A percentile compares a stretch with the other conserved stretches of the same genome.
These are phyloP conservation scores for Leptinotarsa juncta DNA, from an alignment of 2,888 invertebrate genomes.

Conservation along the genomic window DNA sequence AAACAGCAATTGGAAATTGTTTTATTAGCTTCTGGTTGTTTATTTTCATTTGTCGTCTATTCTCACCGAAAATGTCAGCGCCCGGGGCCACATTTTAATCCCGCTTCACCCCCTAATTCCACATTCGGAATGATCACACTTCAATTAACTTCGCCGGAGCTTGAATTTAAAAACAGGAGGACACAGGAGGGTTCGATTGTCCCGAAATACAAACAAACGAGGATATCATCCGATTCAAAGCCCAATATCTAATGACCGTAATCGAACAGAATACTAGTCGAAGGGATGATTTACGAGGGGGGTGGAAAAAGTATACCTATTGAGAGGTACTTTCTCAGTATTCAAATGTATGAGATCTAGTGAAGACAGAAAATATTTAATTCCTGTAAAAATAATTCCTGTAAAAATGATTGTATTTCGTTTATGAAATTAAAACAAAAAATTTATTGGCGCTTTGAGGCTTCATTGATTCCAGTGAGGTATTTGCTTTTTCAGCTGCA, in stretches of 20 bases:
- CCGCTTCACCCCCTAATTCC: neutral
- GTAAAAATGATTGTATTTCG: too few species aligned
- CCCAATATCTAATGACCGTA: slow-evolving; percentile 57
- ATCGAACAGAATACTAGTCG: slow-evolving; percentile 55
- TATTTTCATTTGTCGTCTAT: too few species aligned
- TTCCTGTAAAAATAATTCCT: too few species aligned
- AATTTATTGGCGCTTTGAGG: too few species aligned
- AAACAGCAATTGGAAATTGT: too few species aligned
- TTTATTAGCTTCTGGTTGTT: too few species aligned
- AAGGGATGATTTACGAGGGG: neutral
- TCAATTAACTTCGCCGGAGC: neutral
- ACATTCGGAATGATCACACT: neutral
- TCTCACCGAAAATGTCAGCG: neutral
- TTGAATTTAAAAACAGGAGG: neutral
- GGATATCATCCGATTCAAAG: slow-evolving; percentile 46
- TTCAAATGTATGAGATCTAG: too few species aligned
- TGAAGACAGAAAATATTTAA: too few species aligned
- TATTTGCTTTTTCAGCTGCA: too few species aligned
- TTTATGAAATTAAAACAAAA: too few species aligned
- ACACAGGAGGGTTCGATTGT: slow-evolving; percentile 1
- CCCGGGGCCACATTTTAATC: neutral
- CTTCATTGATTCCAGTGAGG: too few species aligned
- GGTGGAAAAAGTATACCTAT: neutral
- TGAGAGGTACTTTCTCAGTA: neutral
- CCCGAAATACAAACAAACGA: slow-evolving; percentile 26